These are phyloP conservation scores for Drosophila asahinai DNA, from an alignment of 1,140 invertebrate species.

Conservation along the genomic window DNA sequence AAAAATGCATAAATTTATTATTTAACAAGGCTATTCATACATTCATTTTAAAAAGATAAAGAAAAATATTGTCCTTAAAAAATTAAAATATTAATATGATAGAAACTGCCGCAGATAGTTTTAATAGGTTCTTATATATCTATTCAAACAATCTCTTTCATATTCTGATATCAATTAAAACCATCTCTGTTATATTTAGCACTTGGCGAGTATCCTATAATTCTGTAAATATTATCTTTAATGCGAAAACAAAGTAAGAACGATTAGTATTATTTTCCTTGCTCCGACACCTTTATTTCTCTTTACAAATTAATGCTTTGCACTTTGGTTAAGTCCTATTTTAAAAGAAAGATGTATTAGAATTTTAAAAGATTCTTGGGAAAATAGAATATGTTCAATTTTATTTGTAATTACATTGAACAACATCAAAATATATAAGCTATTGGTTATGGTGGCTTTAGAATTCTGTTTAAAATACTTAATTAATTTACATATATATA, in stretches of 20 bases:
- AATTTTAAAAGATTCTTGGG: background rate
- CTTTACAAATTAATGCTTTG: background rate
- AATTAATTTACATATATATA: no score
- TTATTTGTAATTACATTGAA: background rate
- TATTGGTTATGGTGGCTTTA: no score
- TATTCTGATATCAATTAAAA: no score
- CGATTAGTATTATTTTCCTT: background rate
- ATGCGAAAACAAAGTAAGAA: background rate
- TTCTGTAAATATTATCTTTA: background rate
- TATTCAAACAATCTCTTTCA: no score
- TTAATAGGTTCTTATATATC: background rate
- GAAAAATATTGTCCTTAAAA: no score
- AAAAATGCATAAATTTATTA: background rate
- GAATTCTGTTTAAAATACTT: no score
- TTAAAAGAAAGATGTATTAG: background rate
- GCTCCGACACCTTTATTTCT: background rate
- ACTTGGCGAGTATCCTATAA: no score
- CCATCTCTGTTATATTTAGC: no score
- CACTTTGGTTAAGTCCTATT: background rate
- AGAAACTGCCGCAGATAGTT: background rate
- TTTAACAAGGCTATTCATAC: background rate
- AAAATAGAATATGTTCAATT: no score
- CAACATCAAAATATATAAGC: no score
- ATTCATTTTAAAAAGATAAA: no score
- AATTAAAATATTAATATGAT: background rate